A percentile compares a stretch with the other conserved stretches of the same genome.
These are phyloP conservation scores for Lethenteron reissneri DNA, from an alignment of 2,113 vertebrate species.

Conservation along the genomic window DNA sequence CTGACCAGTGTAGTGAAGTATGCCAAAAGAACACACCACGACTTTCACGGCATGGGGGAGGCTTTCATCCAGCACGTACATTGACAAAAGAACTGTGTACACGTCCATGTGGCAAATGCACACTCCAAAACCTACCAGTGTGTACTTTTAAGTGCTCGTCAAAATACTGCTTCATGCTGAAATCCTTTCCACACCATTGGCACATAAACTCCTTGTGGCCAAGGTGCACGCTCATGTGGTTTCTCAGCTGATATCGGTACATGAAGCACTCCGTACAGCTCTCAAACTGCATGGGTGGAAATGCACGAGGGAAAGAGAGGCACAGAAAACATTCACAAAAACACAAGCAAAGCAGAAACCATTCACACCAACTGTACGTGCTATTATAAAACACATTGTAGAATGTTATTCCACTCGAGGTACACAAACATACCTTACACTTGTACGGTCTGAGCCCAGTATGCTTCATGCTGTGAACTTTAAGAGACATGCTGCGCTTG, in stretches of 20 bases:
- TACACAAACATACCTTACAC: constrained; percentile 48
- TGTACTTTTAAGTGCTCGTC: constrained; percentile 96
- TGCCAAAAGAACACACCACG: no score
- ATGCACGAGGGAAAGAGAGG: not conserved
- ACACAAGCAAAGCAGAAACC: not conserved
- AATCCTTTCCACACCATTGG: constrained; percentile 96
- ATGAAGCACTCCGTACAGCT: constrained; percentile 78
- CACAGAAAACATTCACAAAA: not conserved
- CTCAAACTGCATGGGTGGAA: constrained; percentile 19
- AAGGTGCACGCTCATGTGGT: constrained; percentile 95
- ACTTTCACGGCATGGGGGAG: no score
- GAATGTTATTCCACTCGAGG: not conserved
- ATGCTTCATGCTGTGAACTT: constrained; percentile 88
- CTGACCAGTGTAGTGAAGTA: no score
- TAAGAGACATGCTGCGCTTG: constrained; percentile 97
- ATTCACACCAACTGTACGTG: not conserved
- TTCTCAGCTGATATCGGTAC: constrained; percentile 92
- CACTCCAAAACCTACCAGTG: constrained; percentile 46
- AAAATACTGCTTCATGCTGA: constrained; percentile 99
- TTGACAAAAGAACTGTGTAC: not conserved
- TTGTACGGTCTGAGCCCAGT: constrained; percentile 92
- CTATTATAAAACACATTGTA: not conserved
- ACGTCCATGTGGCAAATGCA: not conserved
- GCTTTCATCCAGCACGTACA: no score
- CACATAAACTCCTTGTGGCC: constrained; percentile 98